Evolutionary conservation across 2,888 invertebrate species (phyloP), one percentile per base, ranked within the genome.

Genomic region (Agriopis aurantiaria): DNA sequence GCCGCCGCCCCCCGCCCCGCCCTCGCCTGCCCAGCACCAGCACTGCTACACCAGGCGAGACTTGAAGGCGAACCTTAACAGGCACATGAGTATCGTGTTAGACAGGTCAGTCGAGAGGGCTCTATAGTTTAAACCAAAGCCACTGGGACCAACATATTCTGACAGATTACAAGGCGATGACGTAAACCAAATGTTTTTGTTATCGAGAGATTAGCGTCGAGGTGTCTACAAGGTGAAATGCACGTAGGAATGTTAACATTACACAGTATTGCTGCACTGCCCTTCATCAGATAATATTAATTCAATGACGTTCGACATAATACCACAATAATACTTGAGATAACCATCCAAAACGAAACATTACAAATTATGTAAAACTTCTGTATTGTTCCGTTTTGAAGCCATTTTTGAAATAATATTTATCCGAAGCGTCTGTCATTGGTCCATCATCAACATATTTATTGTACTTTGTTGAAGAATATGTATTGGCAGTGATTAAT

Each of bases 61-160:
- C 78, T 91, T 95, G 71, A 94, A 93, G 83, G 91, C 91, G 68
- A 95, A 95, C 81, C 90, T 95, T 51, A 92, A 95, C 81, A 90
- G 91, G 77, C 94, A 95, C 82, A 95, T 95, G 94, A 93, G 91
- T 87, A 94, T 93, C 76, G 95, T 95, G 75, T 85, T 94, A 76
- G 94, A 94, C 93, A 94, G 94, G 94, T 94, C 87, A 92, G 92
- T 89, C 74, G 69, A 69, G 73, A 72, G 40, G 48, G 53, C 40
- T 33, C 51, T 52, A 33, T 53, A 14, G 2, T 23, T 23, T 23
- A 23, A 23, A 48, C 9, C 41, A 58, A 63, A 17, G 41, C 14
- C 23, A 65, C 11, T 48, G 3, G 52, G 11, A 11, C 14, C 51
- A n/a, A 33, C 8, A 14, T 4, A 33, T 33, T 33, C 33, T 33